phyloP scores from a whole-genome alignment of 2,113 vertebrate species.

The Gopherus evgoodei region DNA sequence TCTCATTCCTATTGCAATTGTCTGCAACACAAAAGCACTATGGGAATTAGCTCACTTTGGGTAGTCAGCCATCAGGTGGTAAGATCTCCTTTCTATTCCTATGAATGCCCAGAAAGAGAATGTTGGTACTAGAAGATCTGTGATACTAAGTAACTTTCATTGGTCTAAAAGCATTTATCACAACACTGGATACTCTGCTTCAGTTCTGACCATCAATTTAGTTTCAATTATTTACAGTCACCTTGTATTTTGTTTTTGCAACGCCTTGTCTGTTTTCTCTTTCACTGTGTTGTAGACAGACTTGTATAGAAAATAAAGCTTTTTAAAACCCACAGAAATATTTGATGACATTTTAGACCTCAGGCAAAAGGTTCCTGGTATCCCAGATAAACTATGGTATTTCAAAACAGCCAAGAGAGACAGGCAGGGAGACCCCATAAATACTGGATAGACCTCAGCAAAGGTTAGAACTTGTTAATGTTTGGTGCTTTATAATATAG shows the following conservation, averaged over 20 bases:
- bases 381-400: not conserved
- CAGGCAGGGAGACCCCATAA: not conserved
- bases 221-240: not conserved
- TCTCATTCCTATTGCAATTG: not conserved
- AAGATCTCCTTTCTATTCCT: not conserved
- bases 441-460: not conserved
- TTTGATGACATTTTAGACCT: not conserved
- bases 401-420: not conserved
- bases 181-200: not conserved
- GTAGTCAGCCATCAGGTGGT: rapidly evolving
- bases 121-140: not conserved
- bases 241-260: not conserved
- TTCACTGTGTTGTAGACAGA: not conserved
- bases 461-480: not conserved
- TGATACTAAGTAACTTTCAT: not conserved
- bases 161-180: not conserved
- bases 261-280: not conserved
- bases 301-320: not conserved
- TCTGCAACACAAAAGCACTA: not conserved
- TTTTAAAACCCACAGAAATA: not conserved
- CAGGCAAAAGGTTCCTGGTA: not conserved
- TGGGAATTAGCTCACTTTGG: not conserved
- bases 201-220: not conserved
- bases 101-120: not conserved
- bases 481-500: not conserved